phyloP scores from a whole-genome alignment of 2,797 vertebrate genomes.

The Thripadectes ignobilis region DNA sequence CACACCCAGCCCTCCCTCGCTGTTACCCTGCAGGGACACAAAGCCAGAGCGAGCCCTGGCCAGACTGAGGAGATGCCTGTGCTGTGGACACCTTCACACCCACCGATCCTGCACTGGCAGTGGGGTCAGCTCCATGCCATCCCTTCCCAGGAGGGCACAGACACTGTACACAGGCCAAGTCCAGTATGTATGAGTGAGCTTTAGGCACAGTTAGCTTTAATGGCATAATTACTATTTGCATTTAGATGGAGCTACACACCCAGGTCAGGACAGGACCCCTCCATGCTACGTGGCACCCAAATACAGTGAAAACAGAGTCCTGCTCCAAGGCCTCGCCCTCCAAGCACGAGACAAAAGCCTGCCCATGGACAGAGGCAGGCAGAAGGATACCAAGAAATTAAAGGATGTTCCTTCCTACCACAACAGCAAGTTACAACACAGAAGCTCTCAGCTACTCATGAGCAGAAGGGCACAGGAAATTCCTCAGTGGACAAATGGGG shows the following conservation, averaged over 20 bases:
- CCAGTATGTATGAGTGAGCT: neutral
- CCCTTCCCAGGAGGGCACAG: neutral
- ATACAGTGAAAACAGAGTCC: neutral
- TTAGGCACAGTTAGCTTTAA: neutral
- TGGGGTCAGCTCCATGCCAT: neutral
- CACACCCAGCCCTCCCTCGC: neutral
- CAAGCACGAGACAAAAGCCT: neutral
- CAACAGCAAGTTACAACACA: neutral
- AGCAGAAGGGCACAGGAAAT: neutral
- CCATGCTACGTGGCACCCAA: neutral
- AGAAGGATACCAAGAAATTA: neutral
- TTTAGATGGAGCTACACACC: neutral
- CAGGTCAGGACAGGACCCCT: neutral
- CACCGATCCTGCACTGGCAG: neutral
- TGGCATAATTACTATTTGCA: neutral
- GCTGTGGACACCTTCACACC: neutral
- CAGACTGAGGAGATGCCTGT: neutral
- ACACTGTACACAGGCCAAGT: neutral
- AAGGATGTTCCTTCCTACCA: neutral
- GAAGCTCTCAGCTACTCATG: neutral
- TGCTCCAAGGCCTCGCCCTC: neutral
- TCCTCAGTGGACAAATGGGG: neutral
- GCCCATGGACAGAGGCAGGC: neutral
- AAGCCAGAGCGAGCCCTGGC: neutral
- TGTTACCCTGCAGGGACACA: neutral